Evolutionary conservation across 2,888 invertebrate genomes (phyloP), one percentile per base, ranked within the genome.

Genomic region (Microctonus brassicae): DNA sequence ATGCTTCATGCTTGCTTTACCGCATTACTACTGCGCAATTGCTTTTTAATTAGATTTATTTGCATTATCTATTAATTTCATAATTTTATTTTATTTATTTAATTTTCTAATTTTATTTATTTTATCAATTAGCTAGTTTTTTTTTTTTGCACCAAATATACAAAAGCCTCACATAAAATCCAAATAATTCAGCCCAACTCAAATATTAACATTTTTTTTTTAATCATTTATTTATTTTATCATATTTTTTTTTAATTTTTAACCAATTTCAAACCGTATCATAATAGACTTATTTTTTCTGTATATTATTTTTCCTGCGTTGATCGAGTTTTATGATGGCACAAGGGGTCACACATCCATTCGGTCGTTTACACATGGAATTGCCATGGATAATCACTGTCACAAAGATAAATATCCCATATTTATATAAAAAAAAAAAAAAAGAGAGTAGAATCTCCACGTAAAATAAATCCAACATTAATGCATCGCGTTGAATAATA

Each of bases 351-450:
- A 81, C 78, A 71, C 73, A 79, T 75, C 76, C 73, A 70, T 73
- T 76, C 74, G 78, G 82, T 70, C 79, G 73, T 76, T 78, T 79
- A 60, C 79, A 73, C 73, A 72, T 69, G 70, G 75, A 71, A 74
- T 75, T 65, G 42, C 71, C 75, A 73, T 73, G 74, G 75, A 73
- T 68, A 76, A 77, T 84, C 84, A 83, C 84, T 84, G 84, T 84
- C 82, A 80, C 82, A 80, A 79, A 77, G 75, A 84, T 70, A 74
- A 76, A 58, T 60, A 33, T 60, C 33, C 33, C 34, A 17, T 70
- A 6, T 20, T 42, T 22, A n/a, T n/a, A n/a, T n/a, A n/a, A n/a
- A n/a, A 2, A 53, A 34, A 52, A 52, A 33, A 62, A 34, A 26
- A 53, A 58, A 61, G 47, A 47, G 24, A 47, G 33, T 58, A 4